phyloP scores from a whole-genome alignment of 1,140 invertebrate genomes.

The Drosophila takahashii region DNA sequence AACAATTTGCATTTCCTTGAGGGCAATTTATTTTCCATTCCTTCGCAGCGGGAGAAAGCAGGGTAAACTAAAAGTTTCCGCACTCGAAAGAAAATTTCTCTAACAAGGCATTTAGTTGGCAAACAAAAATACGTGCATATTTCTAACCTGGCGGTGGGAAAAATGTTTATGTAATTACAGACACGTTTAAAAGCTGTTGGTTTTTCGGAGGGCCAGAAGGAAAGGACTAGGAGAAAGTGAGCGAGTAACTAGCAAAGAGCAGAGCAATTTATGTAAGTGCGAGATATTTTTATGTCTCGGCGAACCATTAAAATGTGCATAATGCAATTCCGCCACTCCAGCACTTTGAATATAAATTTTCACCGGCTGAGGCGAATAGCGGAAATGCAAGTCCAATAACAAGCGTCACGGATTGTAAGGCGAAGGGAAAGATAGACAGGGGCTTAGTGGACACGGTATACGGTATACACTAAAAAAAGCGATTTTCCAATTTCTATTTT shows the following conservation, averaged over 20 bases:
- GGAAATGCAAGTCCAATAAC: slow-evolving; percentile 65
- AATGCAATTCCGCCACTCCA: slow-evolving; percentile 42
- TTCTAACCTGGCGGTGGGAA: slow-evolving; percentile 15
- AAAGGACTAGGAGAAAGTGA: slow-evolving; percentile 25
- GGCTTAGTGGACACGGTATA: slow-evolving; percentile 36
- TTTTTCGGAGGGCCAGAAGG: not conserved
- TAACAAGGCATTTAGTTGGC: slow-evolving; percentile 42
- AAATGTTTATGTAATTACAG: slow-evolving; percentile 61
- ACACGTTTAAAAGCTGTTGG: slow-evolving; percentile 22
- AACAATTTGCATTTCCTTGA: slow-evolving; percentile 42
- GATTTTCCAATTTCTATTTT: no score
- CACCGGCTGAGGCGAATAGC: slow-evolving; percentile 46
- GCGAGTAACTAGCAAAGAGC: slow-evolving; percentile 43
- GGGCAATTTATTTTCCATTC: slow-evolving; percentile 37
- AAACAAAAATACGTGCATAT: slow-evolving; percentile 51
- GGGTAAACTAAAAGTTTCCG: slow-evolving; percentile 40
- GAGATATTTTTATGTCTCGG: slow-evolving; percentile 49
- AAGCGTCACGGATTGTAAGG: slow-evolving; percentile 4
- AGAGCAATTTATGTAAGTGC: slow-evolving; percentile 61
- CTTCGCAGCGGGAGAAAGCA: not conserved
- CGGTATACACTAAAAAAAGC: slow-evolving; percentile 1
- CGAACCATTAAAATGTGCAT: slow-evolving; percentile 63
- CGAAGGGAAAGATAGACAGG: slow-evolving; percentile 1
- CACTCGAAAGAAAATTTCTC: slow-evolving; percentile 26
- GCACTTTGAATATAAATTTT: slow-evolving; percentile 57